Evolutionary conservation across 2,888 invertebrate species (phyloP).

Genomic region (Tetranychus truncatus): DNA sequence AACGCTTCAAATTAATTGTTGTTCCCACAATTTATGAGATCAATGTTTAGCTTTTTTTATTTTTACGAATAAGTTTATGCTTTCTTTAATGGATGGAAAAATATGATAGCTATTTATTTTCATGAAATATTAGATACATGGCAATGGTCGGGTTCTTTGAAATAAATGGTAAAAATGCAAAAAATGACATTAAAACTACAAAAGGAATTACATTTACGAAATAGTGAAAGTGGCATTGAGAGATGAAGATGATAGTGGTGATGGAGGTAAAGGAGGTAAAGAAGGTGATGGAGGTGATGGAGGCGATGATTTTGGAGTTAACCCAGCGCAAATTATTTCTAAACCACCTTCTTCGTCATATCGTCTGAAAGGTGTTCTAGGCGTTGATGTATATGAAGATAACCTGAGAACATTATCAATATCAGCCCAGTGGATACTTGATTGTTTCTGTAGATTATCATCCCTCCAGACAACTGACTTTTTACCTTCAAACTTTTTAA

Average conservation of each 20-base stretch:
- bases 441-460: conserved; percentile 11
- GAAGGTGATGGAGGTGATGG: background rate
- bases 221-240: too few relatives aligned
- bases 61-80: too few relatives aligned
- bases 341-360: background rate
- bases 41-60: too few relatives aligned
- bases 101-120: too few relatives aligned
- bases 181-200: too few relatives aligned
- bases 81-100: too few relatives aligned
- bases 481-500: conserved; percentile 20
- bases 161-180: too few relatives aligned
- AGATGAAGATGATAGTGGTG: background rate
- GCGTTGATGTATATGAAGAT: background rate
- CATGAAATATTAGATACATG: too few relatives aligned
- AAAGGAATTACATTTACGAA: too few relatives aligned
- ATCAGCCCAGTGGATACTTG: background rate
- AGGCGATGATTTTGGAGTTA: background rate
- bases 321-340: background rate
- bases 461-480: conserved; percentile 22
- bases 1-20: too few relatives aligned
- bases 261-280: background rate
- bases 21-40: too few relatives aligned
- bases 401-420: background rate
- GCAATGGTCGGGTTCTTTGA: too few relatives aligned
- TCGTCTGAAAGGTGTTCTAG: background rate